Evolutionary conservation across 2,113 vertebrate genomes (phyloP).

Genomic region (Australoheros scitulus): DNA sequence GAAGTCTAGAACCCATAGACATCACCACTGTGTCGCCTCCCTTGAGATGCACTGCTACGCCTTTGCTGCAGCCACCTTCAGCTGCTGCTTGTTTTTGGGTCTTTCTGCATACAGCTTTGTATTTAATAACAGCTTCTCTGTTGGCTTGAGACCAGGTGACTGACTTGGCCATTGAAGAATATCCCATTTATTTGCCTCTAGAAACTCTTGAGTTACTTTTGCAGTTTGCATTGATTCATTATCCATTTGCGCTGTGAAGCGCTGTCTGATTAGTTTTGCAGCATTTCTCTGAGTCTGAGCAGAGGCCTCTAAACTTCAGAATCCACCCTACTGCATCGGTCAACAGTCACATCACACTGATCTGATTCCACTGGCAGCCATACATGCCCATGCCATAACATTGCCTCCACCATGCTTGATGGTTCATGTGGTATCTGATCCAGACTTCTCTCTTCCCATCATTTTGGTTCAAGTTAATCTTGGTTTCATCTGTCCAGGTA

Average conservation of each 20-base stretch:
- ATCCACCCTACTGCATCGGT: too few relatives aligned
- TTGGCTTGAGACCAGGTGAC: neutral
- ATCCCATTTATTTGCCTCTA: neutral
- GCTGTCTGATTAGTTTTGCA: neutral
- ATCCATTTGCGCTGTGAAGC: neutral
- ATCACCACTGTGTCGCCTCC: neutral
- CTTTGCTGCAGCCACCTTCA: neutral
- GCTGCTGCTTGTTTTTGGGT: neutral
- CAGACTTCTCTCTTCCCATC: too few relatives aligned
- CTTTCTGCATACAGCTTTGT: neutral
- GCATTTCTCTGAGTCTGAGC: neutral
- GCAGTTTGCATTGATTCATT: neutral
- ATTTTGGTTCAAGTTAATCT: too few relatives aligned
- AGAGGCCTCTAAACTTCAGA: neutral
- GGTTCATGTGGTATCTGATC: too few relatives aligned
- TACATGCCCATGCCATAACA: too few relatives aligned
- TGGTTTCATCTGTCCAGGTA: too few relatives aligned
- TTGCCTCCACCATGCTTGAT: too few relatives aligned
- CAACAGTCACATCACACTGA: too few relatives aligned
- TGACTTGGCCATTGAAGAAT: neutral
- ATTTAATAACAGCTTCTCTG: neutral
- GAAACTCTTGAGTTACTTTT: neutral
- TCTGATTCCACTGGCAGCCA: too few relatives aligned
- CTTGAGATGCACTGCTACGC: neutral
- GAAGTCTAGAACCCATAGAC: neutral